phyloP scores from a whole-genome alignment of 2,797 vertebrate species.

The Urosaurus nigricauda region DNA sequence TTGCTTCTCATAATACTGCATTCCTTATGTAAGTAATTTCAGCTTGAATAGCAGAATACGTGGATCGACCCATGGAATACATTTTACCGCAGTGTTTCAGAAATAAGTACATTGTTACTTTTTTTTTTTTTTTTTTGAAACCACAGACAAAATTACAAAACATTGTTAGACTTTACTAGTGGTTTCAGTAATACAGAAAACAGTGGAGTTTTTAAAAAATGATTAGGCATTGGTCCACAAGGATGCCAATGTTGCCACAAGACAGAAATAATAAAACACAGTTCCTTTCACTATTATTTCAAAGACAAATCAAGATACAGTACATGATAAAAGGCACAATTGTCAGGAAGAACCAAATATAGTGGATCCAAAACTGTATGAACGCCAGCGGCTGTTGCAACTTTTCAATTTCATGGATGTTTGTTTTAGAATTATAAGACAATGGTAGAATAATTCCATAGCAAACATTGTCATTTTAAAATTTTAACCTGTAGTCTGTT shows the following conservation, averaged over 20 bases:
- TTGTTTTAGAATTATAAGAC: background rate
- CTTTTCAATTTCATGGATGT: background rate
- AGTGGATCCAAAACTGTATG: background rate
- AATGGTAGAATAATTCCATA: background rate
- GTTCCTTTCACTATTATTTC: background rate
- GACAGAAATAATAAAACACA: background rate
- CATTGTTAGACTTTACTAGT: background rate
- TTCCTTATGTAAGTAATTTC: background rate
- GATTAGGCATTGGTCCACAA: background rate
- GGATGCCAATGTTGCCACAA: background rate
- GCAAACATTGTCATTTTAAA: background rate
- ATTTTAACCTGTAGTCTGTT: background rate
- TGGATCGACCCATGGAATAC: background rate
- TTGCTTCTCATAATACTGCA: background rate
- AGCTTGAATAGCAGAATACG: background rate
- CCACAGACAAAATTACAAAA: background rate
- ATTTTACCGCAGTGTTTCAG: background rate
- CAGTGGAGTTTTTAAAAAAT: background rate
- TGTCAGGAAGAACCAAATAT: background rate
- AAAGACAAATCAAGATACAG: background rate
- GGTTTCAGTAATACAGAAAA: conserved; percentile 1
- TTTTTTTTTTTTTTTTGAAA: background rate
- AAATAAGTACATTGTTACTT: background rate
- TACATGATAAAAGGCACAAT: background rate
- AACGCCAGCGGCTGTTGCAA: background rate